Conservation (phyloP, 2,797 vertebrate species). For the Mus caroli region DNA sequence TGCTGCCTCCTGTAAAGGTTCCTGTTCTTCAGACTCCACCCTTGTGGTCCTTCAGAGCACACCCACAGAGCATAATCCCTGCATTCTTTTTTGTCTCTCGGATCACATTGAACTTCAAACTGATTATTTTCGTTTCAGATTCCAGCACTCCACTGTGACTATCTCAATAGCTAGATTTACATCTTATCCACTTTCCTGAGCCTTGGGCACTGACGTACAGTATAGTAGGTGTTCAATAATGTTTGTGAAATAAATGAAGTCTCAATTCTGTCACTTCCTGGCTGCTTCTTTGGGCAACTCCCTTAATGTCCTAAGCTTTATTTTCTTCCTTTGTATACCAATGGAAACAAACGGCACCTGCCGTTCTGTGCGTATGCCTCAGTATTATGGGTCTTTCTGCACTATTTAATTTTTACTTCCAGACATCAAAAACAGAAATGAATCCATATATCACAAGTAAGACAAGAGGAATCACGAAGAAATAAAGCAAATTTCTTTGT, state of each 20-base stretch:
- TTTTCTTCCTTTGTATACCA: conserved; percentile 57
- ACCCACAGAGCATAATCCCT: neutral
- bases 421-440: conserved; percentile 3
- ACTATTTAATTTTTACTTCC: conserved; percentile 44
- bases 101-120: conserved; percentile 20
- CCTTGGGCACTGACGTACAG: conserved; percentile 54
- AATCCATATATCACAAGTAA: neutral
- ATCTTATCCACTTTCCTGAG: conserved; percentile 37
- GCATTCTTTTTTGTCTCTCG: neutral
- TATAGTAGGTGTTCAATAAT: conserved; percentile 78
- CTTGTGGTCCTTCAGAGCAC: neutral
- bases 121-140: conserved; percentile 61
- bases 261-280: conserved; percentile 47
- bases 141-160: conserved; percentile 7
- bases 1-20: neutral
- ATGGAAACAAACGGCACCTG: neutral
- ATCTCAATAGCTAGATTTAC: conserved; percentile 50
- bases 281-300: conserved; percentile 64
- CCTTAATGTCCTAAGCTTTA: conserved; percentile 29
- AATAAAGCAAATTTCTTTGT: neutral
- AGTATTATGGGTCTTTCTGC: neutral
- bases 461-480: neutral
- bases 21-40: neutral
- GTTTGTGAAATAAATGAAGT: conserved; percentile 78
- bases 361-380: neutral